These are phyloP conservation scores for Mactra quadrangularis DNA, from an alignment of 1,140 invertebrate species.

Conservation along the genomic window DNA sequence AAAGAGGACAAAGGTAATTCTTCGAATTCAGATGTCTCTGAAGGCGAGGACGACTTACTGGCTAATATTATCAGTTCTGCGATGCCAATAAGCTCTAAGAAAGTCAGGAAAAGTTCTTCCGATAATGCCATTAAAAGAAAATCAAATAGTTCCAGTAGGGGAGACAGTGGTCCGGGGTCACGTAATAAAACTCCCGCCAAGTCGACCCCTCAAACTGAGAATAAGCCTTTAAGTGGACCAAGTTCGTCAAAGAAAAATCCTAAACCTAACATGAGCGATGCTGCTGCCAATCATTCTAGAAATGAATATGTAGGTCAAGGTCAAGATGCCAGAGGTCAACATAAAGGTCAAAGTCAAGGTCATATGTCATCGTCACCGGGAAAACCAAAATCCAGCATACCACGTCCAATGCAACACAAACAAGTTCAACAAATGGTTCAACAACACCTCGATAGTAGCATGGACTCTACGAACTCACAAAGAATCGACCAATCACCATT, in stretches of 20 bases:
- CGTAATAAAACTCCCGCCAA: constrained; percentile 50
- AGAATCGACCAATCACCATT: constrained; percentile 59
- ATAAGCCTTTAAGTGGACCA: constrained; percentile 25
- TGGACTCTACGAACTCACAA: constrained; percentile 47
- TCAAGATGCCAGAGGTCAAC: constrained; percentile 4
- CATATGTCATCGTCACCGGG: constrained; percentile 37
- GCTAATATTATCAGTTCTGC: constrained; percentile 83
- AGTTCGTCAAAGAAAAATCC: constrained; percentile 46
- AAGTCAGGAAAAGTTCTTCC: constrained; percentile 77
- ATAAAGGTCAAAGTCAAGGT: constrained; percentile 7
- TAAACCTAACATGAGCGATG: constrained; percentile 17
- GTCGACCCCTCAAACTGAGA: not conserved
- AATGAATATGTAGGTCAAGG: not conserved
- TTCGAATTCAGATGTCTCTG: constrained; percentile 81
- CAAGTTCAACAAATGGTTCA: constrained; percentile 21
- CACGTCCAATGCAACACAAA: constrained; percentile 38
- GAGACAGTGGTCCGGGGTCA: constrained; percentile 48
- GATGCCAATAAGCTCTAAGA: constrained; percentile 79
- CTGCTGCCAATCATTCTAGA: constrained; percentile 1
- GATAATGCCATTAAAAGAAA: constrained; percentile 78
- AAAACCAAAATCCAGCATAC: constrained; percentile 49
- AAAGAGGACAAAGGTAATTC: constrained; percentile 77
- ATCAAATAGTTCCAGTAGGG: constrained; percentile 47
- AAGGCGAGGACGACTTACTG: constrained; percentile 82
- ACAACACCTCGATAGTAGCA: constrained; percentile 42